Conservation (phyloP, 2,797 vertebrate species). For the Gila robusta region DNA sequence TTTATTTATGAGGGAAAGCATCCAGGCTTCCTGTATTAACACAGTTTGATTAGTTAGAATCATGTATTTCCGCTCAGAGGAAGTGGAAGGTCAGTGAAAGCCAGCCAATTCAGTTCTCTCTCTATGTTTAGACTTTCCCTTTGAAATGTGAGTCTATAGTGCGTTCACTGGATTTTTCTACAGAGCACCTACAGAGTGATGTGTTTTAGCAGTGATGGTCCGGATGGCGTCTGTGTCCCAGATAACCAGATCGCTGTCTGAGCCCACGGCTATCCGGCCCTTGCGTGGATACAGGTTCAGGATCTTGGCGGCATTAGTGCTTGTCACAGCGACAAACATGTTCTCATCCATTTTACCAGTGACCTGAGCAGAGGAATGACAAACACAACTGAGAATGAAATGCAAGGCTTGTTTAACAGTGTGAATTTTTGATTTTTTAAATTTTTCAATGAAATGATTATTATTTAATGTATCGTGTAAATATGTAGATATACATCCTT, state of each 20-base stretch:
- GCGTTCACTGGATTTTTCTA: neutral
- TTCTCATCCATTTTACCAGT: slow-evolving; percentile 99
- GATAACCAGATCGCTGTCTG: slow-evolving; percentile 94
- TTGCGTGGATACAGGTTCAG: slow-evolving; percentile 97
- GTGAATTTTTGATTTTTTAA: too few species aligned
- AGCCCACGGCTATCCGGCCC: slow-evolving; percentile 94
- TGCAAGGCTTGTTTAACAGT: neutral
- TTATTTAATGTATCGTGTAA: neutral
- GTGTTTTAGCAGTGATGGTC: slow-evolving; percentile 95
- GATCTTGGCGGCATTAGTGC: slow-evolving; percentile 98
- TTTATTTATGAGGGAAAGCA: neutral
- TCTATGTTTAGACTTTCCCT: slow-evolving; percentile 40
- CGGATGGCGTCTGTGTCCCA: slow-evolving; percentile 94
- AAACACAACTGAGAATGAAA: neutral
- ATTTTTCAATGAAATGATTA: neutral
- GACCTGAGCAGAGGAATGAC: slow-evolving; percentile 76
- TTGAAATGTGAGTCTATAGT: neutral
- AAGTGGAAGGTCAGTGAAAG: slow-evolving; percentile 66
- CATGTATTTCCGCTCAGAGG: neutral
- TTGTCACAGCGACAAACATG: slow-evolving; percentile 96
- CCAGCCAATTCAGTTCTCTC: slow-evolving; percentile 64
- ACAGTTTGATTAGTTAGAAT: neutral
- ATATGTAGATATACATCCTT: neutral
- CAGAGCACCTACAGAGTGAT: slow-evolving; percentile 86
- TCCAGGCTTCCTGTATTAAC: neutral